Percentiles rank a stretch among this genome's conserved stretches.
Evolutionary conservation across 2,797 vertebrate species (phyloP).

Genomic region (Buceros bicornis): DNA sequence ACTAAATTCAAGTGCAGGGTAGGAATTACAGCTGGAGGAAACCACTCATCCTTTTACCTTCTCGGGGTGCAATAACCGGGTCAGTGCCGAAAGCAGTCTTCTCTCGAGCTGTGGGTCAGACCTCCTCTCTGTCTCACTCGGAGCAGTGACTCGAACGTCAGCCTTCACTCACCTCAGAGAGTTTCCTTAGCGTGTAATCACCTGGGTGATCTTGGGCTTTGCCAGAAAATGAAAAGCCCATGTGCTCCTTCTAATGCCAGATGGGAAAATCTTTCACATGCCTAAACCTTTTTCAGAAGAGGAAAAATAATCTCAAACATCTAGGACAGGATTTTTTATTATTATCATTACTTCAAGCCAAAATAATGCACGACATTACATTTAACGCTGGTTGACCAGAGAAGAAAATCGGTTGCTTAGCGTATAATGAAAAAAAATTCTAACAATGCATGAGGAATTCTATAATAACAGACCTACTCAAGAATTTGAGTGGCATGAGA

Average conservation of each 20-base stretch:
- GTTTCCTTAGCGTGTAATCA: fast-evolving
- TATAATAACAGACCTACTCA: conserved; percentile 26
- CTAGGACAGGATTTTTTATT: background rate
- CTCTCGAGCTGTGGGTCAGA: background rate
- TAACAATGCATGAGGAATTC: conserved; percentile 53
- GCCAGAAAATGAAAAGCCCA: background rate
- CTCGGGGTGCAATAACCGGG: background rate
- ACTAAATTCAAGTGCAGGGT: background rate
- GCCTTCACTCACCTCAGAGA: background rate
- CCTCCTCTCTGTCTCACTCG: background rate
- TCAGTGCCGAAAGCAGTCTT: background rate
- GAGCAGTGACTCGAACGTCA: background rate
- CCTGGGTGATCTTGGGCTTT: background rate
- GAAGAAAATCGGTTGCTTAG: conserved; percentile 5
- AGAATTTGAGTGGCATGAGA: conserved; percentile 56
- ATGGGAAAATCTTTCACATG: background rate
- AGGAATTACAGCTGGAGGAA: background rate
- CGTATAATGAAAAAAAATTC: conserved; percentile 24
- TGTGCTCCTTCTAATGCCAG: background rate
- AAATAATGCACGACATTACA: background rate
- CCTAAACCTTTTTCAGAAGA: background rate
- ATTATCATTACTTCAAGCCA: conserved; percentile 21
- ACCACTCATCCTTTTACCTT: background rate
- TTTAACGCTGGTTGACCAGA: conserved; percentile 6
- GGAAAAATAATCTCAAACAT: background rate